A percentile compares a stretch with the other conserved stretches of the same genome.
Evolutionary conservation across 2,113 vertebrate species (phyloP).

Genomic region (Apeltes quadracus): DNA sequence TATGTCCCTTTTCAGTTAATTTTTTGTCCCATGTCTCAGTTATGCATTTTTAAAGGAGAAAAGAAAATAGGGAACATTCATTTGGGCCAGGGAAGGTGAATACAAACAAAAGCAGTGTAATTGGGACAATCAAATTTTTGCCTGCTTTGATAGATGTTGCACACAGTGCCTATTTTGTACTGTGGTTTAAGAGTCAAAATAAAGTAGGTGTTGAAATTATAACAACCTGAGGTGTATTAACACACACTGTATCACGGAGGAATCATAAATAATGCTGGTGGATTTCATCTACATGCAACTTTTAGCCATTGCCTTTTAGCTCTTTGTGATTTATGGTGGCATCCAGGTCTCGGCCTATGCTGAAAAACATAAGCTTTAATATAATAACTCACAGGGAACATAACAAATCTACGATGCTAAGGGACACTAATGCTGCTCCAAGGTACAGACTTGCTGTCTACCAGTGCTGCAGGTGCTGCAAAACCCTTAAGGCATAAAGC

Average conservation of each 20-base stretch:
- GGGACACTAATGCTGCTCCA: conserved; percentile 36
- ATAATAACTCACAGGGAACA: conserved; percentile 49
- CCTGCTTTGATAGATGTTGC: conserved; percentile 51
- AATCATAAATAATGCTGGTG: conserved; percentile 62
- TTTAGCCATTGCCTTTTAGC: conserved; percentile 40
- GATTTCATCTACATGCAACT: conserved; percentile 58
- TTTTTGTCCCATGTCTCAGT: too few relatives aligned
- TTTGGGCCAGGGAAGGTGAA: conserved; percentile 32
- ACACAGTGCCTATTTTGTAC: neutral
- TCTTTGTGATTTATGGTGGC: conserved; percentile 49
- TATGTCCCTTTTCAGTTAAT: neutral
- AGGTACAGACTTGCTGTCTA: conserved; percentile 16
- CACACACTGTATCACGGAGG: conserved; percentile 41
- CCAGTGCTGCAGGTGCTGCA: neutral
- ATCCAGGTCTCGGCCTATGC: conserved; percentile 22
- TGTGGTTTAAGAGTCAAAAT: conserved; percentile 38
- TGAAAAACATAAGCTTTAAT: conserved; percentile 49
- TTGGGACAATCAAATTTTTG: conserved; percentile 59
- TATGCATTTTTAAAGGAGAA: neutral
- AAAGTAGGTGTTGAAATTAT: conserved; percentile 44
- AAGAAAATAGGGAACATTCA: too few relatives aligned
- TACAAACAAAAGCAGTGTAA: conserved; percentile 43
- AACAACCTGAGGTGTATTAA: conserved; percentile 52
- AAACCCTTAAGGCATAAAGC: neutral
- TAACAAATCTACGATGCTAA: conserved; percentile 45